phyloP scores from a whole-genome alignment of 2,888 invertebrate species.

The Cactoblastis cactorum region DNA sequence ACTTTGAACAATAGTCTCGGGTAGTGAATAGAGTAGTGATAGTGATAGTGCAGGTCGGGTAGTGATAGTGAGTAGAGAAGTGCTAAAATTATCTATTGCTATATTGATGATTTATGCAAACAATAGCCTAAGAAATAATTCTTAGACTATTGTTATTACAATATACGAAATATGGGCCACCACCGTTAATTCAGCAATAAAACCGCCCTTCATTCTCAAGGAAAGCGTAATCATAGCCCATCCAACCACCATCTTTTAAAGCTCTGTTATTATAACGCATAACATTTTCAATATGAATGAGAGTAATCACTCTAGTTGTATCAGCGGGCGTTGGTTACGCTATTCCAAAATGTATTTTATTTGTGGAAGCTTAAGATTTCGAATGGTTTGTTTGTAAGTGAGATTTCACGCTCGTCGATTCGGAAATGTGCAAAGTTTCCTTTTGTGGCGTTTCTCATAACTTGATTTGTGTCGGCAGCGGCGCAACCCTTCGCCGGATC shows the following conservation, averaged over 20 bases:
- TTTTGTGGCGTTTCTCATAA: slow-evolving; percentile 78
- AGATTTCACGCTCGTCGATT: slow-evolving; percentile 72
- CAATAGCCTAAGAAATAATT: too few species aligned
- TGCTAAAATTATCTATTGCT: too few species aligned
- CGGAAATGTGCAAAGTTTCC: slow-evolving; percentile 79
- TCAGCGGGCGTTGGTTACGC: slow-evolving; percentile 24
- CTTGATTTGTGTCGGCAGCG: slow-evolving; percentile 78
- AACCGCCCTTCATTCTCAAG: neutral
- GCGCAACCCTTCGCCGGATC: slow-evolving; percentile 73
- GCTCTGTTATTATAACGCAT: neutral
- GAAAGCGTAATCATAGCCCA: slow-evolving; percentile 14
- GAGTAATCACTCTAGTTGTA: slow-evolving; percentile 44
- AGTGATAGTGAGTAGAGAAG: too few species aligned
- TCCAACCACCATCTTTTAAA: slow-evolving; percentile 29
- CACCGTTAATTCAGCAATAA: neutral
- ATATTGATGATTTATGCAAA: too few species aligned
- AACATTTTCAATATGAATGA: slow-evolving; percentile 47
- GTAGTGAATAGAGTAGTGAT: too few species aligned
- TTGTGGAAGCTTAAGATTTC: slow-evolving; percentile 37
- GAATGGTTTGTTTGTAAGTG: slow-evolving; percentile 29
- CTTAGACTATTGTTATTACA: too few species aligned
- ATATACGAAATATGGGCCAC: neutral
- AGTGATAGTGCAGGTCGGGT: too few species aligned
- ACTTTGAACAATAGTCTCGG: too few species aligned
- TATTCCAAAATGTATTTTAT: slow-evolving; percentile 33